Base-by-base conservation (phyloP, 1,140 invertebrate genomes). In the Sesamia nonagrioides region DNA sequence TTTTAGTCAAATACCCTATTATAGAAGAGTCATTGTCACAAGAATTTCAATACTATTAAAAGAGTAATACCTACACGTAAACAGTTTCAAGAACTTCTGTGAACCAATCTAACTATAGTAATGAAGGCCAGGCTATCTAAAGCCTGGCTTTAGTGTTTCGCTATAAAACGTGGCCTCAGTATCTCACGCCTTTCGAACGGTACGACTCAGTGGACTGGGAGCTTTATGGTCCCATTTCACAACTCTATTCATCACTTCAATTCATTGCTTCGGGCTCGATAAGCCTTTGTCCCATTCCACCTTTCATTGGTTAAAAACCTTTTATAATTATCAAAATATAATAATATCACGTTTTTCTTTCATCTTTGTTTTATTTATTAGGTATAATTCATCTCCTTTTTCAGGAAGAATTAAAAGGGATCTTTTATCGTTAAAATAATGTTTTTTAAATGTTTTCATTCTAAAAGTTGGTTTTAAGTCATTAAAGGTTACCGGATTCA, bases 211-310 rank as follows among this genome's bases (percentile, higher is more conserved):
- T 56, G 54, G 54, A 21, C 7, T 2, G 18, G 9, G 2, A n/a
- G 54, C 21, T 56, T 56, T 56, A 56, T 27, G 60, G 7, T 63
- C 37, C 37, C 37, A 42, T 63, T 63, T 17, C 60, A 42, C 60
- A 37, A 63, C 18, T 21, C 60, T 9, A 63, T 63, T 63, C 60
- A 63, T 63, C 60, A 40, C 60, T 42, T 42, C 60, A 63, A 40
- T 42, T 35, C 60, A 63, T 63, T 63, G n/a, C 60, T 40, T 63
- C 33, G 1, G 35, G 9, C 40, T n/a, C 37, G 60, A 63, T 63
- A 63, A 63, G 35, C 17, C 60, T 42, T 63, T 63, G 60, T 63
- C 37, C 17, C 8, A 37, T n/a, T 63, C n/a, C 17, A 63, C 37
- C 60, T 63, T 63, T 40, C n/a, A 40, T 63, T 40, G 17, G 60